phyloP scores from a whole-genome alignment of 1,140 invertebrate species.

The Drosophila seguyi region DNA sequence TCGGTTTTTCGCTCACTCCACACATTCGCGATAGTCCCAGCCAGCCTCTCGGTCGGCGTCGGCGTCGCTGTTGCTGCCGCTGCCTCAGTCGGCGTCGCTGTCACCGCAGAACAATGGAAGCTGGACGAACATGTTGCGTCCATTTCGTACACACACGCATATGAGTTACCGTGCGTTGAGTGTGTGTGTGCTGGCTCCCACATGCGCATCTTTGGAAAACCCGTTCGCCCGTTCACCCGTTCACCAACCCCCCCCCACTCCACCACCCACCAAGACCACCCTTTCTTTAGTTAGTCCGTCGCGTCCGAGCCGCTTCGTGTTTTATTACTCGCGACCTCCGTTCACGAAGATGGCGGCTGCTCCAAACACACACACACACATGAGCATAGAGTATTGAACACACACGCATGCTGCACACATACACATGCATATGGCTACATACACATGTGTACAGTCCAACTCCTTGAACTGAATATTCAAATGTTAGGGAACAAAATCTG shows the following conservation, averaged over 20 bases:
- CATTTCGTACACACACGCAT: conserved; percentile 33
- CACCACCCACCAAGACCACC: neutral
- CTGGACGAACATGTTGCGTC: conserved; percentile 81
- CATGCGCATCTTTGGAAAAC: conserved; percentile 42
- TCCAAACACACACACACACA: conserved; percentile 26
- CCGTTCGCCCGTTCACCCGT: conserved; percentile 2
- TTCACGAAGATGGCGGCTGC: conserved; percentile 64
- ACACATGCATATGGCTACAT: conserved; percentile 14
- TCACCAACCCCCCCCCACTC: too few relatives aligned
- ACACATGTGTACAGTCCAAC: conserved; percentile 24
- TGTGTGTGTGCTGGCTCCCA: conserved; percentile 44
- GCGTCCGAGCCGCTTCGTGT: conserved; percentile 68
- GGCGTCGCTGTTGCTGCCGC: conserved; percentile 7
- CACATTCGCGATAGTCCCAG: conserved; percentile 1
- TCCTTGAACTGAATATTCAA: neutral
- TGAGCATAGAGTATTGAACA: conserved; percentile 39
- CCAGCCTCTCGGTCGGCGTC: conserved; percentile 4
- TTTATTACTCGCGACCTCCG: conserved; percentile 81
- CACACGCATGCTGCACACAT: conserved; percentile 1
- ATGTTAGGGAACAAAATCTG: neutral
- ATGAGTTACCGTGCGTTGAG: conserved; percentile 27
- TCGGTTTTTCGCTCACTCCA: conserved; percentile 22
- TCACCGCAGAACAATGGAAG: conserved; percentile 60
- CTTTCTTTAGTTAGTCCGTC: conserved; percentile 25
- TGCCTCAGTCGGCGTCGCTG: conserved; percentile 16